Base-by-base conservation (phyloP, 2,797 vertebrate species). In the Hypotaenidia philippensis region DNA sequence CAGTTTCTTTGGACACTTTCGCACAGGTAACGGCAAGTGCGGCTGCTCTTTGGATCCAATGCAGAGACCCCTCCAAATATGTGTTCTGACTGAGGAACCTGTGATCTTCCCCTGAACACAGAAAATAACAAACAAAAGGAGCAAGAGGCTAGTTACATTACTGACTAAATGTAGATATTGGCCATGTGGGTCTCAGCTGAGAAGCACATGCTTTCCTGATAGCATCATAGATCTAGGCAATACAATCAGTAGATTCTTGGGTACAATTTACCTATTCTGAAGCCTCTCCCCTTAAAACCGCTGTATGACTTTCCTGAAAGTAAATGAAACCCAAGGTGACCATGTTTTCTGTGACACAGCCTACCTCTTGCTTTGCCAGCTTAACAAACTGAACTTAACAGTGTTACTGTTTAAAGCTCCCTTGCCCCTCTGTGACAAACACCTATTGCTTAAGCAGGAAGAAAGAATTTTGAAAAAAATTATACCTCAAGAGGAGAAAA, bases 401-500 rank as follows among this genome's bases (percentile, higher is more conserved):
- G 36, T 4, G 20, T 74, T 18, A 9, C 26, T 56, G 10, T 83
- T 87, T 45, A 83, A 34, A 50, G 45, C 9, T 93, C 44, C 31
- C 45, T 26, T 66, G 19, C 22, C 7, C 11, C 23, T 13, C 23
- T 5, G 6, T 66, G 36, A 83, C 31, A 87, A 71, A 64, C 19
- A 64, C 22, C 31, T 78, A 17, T 9, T 78, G 38, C 40, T 81
- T 87, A 83, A 56, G 64, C 60, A 91, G 8, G 16, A 81, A 87
- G 88, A 65, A 41, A 79, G 9, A 75, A 15, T 65, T 86, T 55
- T 52, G 34, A 92, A 90, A 79, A 17, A 17, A 53, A 56, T 3
- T 45, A 17, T 98, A 99, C 99, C 98, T 99, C 98, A 49, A 40
- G 44, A 56, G 95, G 4, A 8, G 98, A 98, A 90, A 98, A 98